These are phyloP conservation scores for Tringa solitaria DNA, from an alignment of 2,113 vertebrate species.

Conservation along the genomic window DNA sequence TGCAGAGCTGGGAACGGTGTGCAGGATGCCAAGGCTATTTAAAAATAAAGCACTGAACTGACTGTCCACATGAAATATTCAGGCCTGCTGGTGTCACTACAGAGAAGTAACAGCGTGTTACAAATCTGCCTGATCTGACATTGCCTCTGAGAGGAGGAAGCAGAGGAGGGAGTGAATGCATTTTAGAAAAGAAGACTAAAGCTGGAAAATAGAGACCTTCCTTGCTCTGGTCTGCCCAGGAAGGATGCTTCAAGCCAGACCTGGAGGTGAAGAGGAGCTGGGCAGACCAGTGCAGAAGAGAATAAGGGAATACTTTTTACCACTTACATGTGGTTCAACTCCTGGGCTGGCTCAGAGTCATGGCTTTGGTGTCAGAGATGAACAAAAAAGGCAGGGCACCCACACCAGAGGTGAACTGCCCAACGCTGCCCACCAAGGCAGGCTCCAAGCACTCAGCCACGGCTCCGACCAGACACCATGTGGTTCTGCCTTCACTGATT, in stretches of 20 bases:
- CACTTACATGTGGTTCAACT: not conserved
- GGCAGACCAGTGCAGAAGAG: not conserved
- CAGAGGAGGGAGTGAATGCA: not conserved
- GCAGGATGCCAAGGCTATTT: not conserved
- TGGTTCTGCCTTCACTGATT: not conserved
- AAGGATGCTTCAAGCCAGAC: not conserved
- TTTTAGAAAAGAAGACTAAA: not conserved
- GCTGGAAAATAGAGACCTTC: not conserved
- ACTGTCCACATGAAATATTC: constrained; percentile 29
- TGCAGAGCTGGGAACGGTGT: not conserved
- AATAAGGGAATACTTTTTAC: not conserved
- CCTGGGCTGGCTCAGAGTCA: not conserved
- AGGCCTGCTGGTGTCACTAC: not conserved
- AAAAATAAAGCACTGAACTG: not conserved
- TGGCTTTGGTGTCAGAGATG: not conserved
- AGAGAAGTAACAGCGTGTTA: not conserved
- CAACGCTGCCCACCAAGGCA: not conserved
- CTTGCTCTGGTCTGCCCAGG: not conserved
- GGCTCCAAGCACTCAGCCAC: not conserved
- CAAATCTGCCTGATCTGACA: not conserved
- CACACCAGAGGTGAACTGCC: not conserved
- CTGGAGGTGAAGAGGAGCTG: not conserved
- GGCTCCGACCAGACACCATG: fast-evolving
- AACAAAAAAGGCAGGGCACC: not conserved
- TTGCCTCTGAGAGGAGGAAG: not conserved